phyloP scores from a whole-genome alignment of 2,113 vertebrate species.

The Grantiella picta region DNA sequence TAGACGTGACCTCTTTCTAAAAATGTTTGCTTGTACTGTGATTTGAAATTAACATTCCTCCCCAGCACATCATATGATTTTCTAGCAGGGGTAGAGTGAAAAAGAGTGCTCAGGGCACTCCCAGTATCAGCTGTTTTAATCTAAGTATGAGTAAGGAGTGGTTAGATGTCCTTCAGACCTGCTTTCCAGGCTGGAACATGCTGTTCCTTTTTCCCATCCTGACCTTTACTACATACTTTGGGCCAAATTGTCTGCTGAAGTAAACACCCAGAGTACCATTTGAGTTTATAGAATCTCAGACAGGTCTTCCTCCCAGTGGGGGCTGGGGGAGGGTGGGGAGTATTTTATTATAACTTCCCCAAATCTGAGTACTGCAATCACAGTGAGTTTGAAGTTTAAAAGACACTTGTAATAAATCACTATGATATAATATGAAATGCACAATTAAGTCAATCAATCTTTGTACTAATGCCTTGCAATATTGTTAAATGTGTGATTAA shows the following conservation, averaged over 20 bases:
- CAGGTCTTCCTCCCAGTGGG: neutral
- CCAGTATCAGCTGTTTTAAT: slow-evolving; percentile 44
- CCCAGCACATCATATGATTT: neutral
- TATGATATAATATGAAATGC: neutral
- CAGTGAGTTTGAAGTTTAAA: neutral
- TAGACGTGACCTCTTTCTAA: neutral
- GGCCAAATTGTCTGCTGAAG: slow-evolving; percentile 9
- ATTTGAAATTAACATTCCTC: slow-evolving; percentile 13
- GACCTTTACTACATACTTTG: neutral
- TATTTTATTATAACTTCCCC: neutral
- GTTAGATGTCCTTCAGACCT: neutral
- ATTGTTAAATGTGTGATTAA: neutral
- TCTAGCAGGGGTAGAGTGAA: neutral
- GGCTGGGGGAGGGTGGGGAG: neutral
- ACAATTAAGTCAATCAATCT: neutral
- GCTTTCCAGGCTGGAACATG: slow-evolving; percentile 41
- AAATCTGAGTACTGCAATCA: neutral
- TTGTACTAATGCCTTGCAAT: neutral
- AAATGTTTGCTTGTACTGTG: neutral
- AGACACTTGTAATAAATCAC: neutral
- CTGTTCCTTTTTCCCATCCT: slow-evolving; percentile 45
- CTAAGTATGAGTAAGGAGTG: slow-evolving; percentile 42
- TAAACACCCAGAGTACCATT: slow-evolving; percentile 8
- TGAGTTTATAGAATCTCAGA: neutral
- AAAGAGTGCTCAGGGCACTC: slow-evolving; percentile 35